phyloP scores from a whole-genome alignment of 64 coral and sea anemone species.

The Astreopora myriophthalma region DNA sequence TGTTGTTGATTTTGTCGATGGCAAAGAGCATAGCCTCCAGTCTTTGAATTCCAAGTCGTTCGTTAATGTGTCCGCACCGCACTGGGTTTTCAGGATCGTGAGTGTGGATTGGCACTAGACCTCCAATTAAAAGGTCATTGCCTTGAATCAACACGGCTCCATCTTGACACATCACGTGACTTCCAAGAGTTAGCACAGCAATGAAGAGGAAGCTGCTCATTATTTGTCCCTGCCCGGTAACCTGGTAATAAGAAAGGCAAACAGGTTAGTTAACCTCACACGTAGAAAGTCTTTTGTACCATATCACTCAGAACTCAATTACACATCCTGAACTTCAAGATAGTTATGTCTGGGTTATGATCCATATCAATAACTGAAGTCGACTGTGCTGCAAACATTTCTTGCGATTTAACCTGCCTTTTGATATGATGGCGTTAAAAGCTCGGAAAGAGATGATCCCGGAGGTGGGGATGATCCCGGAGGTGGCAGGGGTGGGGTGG shows the following conservation, averaged over 20 bases:
- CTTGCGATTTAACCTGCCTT: no score
- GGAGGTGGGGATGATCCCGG: no score
- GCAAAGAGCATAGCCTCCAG: conserved; percentile 91
- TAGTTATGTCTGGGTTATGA: no score
- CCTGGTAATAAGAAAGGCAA: neutral
- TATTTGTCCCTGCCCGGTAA: neutral
- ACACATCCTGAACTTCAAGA: no score
- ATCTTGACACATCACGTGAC: neutral
- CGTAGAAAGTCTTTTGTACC: no score
- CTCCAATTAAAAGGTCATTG: conserved; percentile 75
- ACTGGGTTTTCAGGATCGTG: neutral
- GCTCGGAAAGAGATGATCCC: no score
- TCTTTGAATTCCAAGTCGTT: conserved; percentile 82
- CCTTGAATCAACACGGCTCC: conserved; percentile 54
- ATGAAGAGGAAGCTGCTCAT: neutral
- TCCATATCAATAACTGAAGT: no score
- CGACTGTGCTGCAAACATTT: no score
- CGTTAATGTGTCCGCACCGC: conserved; percentile 62
- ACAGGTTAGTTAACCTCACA: no score
- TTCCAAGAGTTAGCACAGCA: neutral
- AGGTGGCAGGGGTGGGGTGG: no score
- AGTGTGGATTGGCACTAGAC: conserved; percentile 76
- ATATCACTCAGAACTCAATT: no score
- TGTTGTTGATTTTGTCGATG: conserved; percentile 76
- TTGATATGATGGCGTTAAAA: no score